Base-by-base conservation (phyloP, 2,113 vertebrate species). In the Emydura subglobosa region DNA sequence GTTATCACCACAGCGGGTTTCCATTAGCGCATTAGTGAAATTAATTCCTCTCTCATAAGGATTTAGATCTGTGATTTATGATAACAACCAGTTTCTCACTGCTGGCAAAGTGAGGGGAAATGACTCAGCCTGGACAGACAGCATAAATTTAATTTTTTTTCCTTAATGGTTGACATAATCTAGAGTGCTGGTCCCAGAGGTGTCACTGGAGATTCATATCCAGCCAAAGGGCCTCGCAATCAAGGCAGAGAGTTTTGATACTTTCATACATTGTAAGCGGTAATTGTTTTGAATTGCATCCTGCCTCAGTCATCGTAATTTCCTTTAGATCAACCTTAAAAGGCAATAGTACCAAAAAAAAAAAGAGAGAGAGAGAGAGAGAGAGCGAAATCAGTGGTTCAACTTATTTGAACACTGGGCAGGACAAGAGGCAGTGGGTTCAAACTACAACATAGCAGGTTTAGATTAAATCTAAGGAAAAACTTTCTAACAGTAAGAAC, bases 21-120 rank as follows among this genome's bases (percentile, higher is more conserved):
- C 97, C 97, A 97, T 74, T 44, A 82, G 49, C 84, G 42, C 85
- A 95, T 98, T 98, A 97, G 95, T 91, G 97, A 97, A 96, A 98
- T 98, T 98, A 98, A 98, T 98, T 98, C 93, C 87, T 94, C 94
- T 97, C 96, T 97, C 96, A 89, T 96, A 97, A 96, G 90, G 87
- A 90, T 92, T 97, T 97, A 97, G 97, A 95, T 47, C 94, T 83
- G 5, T 97, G 98, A 97, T 98, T 98, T 98, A 98, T 97, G 94
- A 89, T 95, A 97, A 91, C 86, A 97, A 94, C 90, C 95, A 82
- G 89, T 98, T 98, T 92, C 95, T 98, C 86, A 97, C 91, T 96
- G 91, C 90, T 96, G 93, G 96, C 92, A 44, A 96, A 98, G 97
- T 91, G 95, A 98, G 97, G 96, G 94, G 97, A 98, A 97, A 97